Percentiles rank a stretch among this genome's conserved stretches.
Conservation (phyloP, 2,113 vertebrate species). For the Henicopernis longicauda region DNA sequence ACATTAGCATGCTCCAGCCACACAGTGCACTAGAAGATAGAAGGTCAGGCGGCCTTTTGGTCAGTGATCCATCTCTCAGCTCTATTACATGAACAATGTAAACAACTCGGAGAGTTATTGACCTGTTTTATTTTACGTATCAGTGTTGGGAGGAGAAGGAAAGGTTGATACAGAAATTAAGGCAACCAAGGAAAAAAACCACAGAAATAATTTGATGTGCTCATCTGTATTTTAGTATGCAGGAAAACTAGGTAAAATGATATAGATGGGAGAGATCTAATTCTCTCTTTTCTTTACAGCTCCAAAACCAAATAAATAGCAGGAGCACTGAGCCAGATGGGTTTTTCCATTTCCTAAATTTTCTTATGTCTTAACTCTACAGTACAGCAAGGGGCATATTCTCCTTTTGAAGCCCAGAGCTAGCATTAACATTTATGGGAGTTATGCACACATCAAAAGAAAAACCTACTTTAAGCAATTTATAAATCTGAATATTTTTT, state of each 20-base stretch:
- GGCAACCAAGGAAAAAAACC: background rate
- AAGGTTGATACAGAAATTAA: background rate
- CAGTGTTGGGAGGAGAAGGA: background rate
- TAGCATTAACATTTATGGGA: slow-evolving; percentile 44
- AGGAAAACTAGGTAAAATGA: background rate
- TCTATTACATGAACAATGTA: background rate
- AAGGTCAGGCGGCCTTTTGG: background rate
- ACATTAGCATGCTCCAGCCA: background rate
- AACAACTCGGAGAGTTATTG: background rate
- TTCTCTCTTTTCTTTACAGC: background rate
- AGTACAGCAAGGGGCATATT: background rate
- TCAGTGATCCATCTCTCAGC: background rate
- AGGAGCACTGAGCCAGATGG: background rate
- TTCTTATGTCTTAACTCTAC: background rate
- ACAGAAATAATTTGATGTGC: background rate
- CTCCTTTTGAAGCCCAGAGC: slow-evolving; percentile 30
- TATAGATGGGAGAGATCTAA: background rate
- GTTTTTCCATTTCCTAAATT: background rate
- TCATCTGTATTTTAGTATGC: background rate
- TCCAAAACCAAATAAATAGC: background rate
- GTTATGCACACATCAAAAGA: slow-evolving; percentile 18
- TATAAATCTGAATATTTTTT: slow-evolving; percentile 24
- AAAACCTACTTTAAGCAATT: slow-evolving; percentile 27
- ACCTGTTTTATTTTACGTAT: background rate
- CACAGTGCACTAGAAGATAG: background rate